Evolutionary conservation across 2,113 vertebrate genomes (phyloP).

Genomic region (Hippolais icterina): DNA sequence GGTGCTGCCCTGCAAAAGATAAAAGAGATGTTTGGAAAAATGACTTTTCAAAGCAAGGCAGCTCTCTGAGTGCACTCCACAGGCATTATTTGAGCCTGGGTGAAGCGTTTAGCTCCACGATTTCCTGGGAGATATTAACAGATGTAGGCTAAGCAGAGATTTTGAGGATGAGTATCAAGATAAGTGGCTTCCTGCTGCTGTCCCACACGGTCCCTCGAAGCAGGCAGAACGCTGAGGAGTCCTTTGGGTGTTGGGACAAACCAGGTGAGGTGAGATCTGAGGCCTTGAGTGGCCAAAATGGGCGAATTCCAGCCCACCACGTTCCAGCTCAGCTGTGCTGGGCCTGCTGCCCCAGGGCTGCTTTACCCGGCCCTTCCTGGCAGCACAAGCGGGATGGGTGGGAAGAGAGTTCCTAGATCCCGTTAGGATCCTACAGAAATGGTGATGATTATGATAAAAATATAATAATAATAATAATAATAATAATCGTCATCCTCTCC

Average conservation of each 20-base stretch:
- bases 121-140: neutral
- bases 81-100: neutral
- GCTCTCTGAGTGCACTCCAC: neutral
- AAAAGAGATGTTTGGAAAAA: neutral
- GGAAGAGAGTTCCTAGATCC: neutral
- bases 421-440: neutral
- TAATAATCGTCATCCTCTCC: neutral
- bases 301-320: accelerated
- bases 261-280: neutral
- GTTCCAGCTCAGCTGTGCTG: neutral
- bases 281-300: neutral
- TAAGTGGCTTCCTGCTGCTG: neutral
- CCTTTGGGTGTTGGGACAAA: neutral
- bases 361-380: neutral
- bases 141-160: conserved; percentile 27
- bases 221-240: neutral
- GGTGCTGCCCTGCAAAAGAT: conserved; percentile 76
- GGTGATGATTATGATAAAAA: no score
- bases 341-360: neutral
- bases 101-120: neutral
- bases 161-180: neutral
- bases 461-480: no score
- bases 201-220: neutral
- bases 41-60: neutral
- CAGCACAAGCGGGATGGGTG: neutral